A percentile compares a stretch with the other conserved stretches of the same genome.
Conservation (phyloP, 2,888 invertebrate species). For the Erebia epiphron region DNA sequence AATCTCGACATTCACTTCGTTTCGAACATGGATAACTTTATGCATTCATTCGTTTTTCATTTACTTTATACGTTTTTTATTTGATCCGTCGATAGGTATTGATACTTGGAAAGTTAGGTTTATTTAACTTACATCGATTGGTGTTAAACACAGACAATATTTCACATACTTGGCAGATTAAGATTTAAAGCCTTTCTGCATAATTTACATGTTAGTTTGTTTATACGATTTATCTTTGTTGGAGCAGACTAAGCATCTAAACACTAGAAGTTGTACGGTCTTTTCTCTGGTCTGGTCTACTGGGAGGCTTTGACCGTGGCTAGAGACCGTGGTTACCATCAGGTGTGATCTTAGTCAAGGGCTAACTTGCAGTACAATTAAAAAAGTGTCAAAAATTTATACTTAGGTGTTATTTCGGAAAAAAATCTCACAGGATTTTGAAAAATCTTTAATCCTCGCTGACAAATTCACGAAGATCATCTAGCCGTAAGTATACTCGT, state of each 20-base stretch:
- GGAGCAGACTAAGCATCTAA: too few relatives aligned
- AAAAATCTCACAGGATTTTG: too few relatives aligned
- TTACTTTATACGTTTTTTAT: conserved; percentile 42
- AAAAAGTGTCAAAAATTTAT: too few relatives aligned
- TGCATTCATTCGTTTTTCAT: conserved; percentile 52
- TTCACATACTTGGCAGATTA: conserved; percentile 4
- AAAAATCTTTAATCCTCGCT: too few relatives aligned
- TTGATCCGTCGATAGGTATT: conserved; percentile 42
- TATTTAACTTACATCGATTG: conserved; percentile 13
- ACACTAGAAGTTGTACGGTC: too few relatives aligned
- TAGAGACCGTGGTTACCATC: too few relatives aligned
- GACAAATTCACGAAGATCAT: too few relatives aligned
- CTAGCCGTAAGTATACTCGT: not conserved
- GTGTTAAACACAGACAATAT: conserved; percentile 17
- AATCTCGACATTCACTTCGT: conserved; percentile 50
- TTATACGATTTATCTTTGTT: not conserved
- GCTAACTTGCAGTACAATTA: too few relatives aligned
- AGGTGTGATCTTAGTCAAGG: too few relatives aligned
- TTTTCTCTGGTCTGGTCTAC: too few relatives aligned
- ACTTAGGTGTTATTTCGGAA: too few relatives aligned
- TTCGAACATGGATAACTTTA: conserved; percentile 63
- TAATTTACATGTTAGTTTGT: not conserved
- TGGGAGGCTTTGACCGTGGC: too few relatives aligned
- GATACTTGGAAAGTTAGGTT: conserved; percentile 26
- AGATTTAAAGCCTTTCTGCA: conserved; percentile 8